Conservation (phyloP, 2,113 vertebrate species). For the Paradoxurus hermaphroditus region DNA sequence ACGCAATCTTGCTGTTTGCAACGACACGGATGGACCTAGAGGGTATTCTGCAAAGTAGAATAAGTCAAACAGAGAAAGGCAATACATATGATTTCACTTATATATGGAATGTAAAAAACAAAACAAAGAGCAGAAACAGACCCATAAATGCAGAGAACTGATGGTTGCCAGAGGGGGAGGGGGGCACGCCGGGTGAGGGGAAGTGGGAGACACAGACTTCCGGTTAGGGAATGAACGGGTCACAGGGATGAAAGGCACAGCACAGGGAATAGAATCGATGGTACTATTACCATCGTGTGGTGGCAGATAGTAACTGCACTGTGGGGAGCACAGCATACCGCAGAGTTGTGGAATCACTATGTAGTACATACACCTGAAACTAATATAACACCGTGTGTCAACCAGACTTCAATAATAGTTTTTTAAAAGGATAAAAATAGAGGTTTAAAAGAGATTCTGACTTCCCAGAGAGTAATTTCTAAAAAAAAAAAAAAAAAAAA, state of each 20-base stretch:
- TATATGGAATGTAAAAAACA: neutral
- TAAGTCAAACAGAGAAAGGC: neutral
- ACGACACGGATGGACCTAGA: neutral
- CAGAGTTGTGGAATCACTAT: neutral
- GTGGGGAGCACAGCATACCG: neutral
- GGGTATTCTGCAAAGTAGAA: neutral
- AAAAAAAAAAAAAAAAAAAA: neutral
- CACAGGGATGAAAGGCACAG: neutral
- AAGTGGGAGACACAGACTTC: neutral
- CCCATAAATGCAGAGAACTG: neutral
- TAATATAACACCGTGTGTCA: neutral
- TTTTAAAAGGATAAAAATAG: neutral
- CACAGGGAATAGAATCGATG: neutral
- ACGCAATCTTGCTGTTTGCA: neutral
- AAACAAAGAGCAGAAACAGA: neutral
- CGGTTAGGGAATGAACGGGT: neutral
- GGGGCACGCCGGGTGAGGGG: neutral
- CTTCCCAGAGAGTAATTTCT: neutral
- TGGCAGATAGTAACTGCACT: neutral
- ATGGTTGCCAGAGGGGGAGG: neutral
- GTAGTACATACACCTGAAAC: neutral
- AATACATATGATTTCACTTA: neutral
- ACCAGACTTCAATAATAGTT: neutral
- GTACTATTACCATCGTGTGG: rapidly evolving
- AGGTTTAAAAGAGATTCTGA: neutral